Evolutionary conservation across 2,888 invertebrate genomes (phyloP).

Genomic region (Caenorhabditis sulstoni): DNA sequence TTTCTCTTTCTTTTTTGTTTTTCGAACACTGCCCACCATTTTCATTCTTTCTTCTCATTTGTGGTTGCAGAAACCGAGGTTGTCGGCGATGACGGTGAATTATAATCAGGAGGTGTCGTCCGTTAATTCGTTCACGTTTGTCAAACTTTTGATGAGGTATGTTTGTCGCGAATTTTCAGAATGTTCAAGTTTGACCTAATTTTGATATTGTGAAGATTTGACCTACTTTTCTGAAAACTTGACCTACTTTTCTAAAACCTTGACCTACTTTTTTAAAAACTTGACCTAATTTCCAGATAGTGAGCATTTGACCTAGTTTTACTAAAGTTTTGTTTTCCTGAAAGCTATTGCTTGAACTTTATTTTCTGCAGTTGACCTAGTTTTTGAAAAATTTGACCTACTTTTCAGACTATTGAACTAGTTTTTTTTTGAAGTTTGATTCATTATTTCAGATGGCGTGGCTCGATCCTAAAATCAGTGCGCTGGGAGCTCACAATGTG

Average conservation of each 20-base stretch:
- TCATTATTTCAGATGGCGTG: conserved; percentile 26
- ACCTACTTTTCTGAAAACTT: no score
- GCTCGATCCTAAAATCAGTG: conserved; percentile 37
- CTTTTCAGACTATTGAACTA: no score
- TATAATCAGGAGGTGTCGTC: conserved; percentile 47
- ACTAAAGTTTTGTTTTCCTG: no score
- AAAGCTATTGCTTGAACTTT: no score
- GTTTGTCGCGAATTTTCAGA: no score
- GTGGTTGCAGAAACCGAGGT: conserved; percentile 35
- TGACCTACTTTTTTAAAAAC: no score
- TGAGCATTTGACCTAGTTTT: no score
- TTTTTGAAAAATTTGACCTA: no score
- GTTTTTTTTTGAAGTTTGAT: background rate
- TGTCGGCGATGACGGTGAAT: conserved; percentile 46
- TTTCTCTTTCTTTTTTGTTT: conserved; percentile 8
- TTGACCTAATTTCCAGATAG: no score
- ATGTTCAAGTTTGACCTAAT: no score
- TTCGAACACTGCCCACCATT: background rate
- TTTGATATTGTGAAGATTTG: no score
- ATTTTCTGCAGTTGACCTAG: background rate
- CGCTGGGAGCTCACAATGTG: conserved; percentile 43
- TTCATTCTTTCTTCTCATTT: background rate
- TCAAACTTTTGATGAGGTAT: conserved; percentile 42
- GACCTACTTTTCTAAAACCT: no score
- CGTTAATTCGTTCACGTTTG: conserved; percentile 46